Base-by-base conservation (phyloP, 2,888 invertebrate genomes). In the Drosophila mimica region DNA sequence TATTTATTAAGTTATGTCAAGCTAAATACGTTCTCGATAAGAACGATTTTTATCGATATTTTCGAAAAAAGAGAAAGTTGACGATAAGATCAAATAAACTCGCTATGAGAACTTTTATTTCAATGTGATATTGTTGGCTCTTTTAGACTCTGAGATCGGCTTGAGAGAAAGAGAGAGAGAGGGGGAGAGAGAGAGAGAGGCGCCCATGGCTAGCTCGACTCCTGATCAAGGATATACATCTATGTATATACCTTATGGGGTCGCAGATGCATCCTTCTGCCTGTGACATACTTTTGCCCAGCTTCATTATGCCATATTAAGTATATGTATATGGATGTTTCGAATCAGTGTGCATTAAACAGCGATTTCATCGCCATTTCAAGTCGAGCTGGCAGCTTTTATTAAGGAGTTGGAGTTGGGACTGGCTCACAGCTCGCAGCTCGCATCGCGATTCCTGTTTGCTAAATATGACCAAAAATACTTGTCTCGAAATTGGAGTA, bases 291-390 rank as follows among this genome's bases (percentile, higher is more conserved):
- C 15, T 46, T 46, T 46, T 7, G 46, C 15, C 25, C 46, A 46
- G 25, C 25, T 46, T 8, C 25, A 25, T 46, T 46, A 46, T 28
- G 46, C 20, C 46, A 25, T 8, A 46, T 46, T 46, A 25, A 52
- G n/a, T 30, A 6, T 25, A 11, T 38, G 25, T 31, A 20, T 56
- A 25, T 25, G 60, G 36, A 49, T 13, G 28, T 3, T n/a, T 38
- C 0, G 46, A 5, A 54, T 61, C 85, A 78, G 65, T 81, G 87
- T 79, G 77, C 69, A 38, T 69, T 48, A 67, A 56, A 62, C 76
- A 70, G 76, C 83, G 90, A 91, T 91, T 91, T 91, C 91, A 91
- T 91, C 85, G 91, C 88, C 89, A 91, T 89, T 88, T 91, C 84
- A 84, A 85, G 89, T 80, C 80, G 78, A 77, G 52, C 87, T 87